Evolutionary conservation across 2,888 invertebrate genomes (phyloP), one percentile per base, ranked within the genome.

Genomic region (Dilophus febrilis): DNA sequence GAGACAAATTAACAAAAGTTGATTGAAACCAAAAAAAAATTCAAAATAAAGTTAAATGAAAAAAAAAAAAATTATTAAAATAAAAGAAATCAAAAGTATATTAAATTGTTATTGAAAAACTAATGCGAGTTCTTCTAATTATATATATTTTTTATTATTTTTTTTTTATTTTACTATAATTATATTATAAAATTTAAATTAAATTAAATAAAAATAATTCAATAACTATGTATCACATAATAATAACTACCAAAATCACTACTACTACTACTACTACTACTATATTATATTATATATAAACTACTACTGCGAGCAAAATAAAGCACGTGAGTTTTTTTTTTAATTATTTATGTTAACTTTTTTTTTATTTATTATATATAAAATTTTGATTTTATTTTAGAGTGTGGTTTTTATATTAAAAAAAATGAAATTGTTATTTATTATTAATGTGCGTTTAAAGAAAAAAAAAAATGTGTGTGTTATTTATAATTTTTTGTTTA

Each of bases 261-360:
- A 41, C 37, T 37, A 37, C 35, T 35, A 31, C 38, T 34, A 42
- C 33, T 38, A 36, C 37, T 37, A 41, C 42, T 42, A 39, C 39
- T 28, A 30, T 36, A 35, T 38, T 37, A 18, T 35, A 37, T 37
- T 22, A 13, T 22, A 30, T 30, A 18, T 31, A 18, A 19, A 40
- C 38, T 37, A 40, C 35, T 43, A 47, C 43, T 49, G 46, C 46
- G 46, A 49, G 45, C 47, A 48, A 46, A 42, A 41, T 31, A 37
- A 42, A 49, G 48, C 50, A 49, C 48, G 50, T 48, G 49, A 51
- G 52, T 50, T 49, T 46, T 47, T 46, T 45, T 48, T 50, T 44
- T 47, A 49, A 47, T 48, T 48, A 46, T 45, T 46, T 34, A 34
- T 38, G 37, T 47, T 44, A 45, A 48, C 45, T 51, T 47, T 41